Percentiles rank a stretch among this genome's conserved stretches.
Conservation (phyloP, 2,113 vertebrate genomes). For the Rana temporaria region DNA sequence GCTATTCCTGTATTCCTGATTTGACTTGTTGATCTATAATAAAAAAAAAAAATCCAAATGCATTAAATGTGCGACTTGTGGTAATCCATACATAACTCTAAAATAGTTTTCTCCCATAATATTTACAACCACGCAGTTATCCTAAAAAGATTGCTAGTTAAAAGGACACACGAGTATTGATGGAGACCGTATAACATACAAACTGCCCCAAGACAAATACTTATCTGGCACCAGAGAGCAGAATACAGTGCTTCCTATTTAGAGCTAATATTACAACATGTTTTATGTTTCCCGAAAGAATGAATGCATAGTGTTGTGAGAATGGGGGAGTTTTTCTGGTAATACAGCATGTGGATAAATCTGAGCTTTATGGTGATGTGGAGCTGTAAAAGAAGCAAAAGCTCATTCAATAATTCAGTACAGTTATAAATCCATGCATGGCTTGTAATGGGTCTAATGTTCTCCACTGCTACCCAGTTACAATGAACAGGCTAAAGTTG, state of each 20-base stretch:
- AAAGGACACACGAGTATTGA: constrained; percentile 20
- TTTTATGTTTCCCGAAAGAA: constrained; percentile 42
- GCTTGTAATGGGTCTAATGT: constrained; percentile 31
- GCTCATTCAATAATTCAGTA: constrained; percentile 28
- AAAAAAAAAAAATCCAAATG: constrained; percentile 14
- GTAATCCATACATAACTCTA: background rate
- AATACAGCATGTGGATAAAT: constrained; percentile 33
- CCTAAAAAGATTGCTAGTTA: constrained; percentile 20
- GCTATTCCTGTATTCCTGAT: too few relatives aligned
- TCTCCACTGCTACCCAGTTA: constrained; percentile 22
- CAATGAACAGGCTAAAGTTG: constrained; percentile 33
- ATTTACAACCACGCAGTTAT: constrained; percentile 11
- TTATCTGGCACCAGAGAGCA: constrained; percentile 25
- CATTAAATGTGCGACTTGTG: constrained; percentile 21
- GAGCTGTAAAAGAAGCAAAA: constrained; percentile 25
- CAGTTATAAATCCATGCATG: constrained; percentile 34
- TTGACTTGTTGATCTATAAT: background rate
- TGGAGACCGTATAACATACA: constrained; percentile 1
- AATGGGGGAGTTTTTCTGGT: constrained; percentile 31
- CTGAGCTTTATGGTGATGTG: constrained; percentile 37
- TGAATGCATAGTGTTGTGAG: constrained; percentile 38
- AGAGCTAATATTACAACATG: constrained; percentile 27
- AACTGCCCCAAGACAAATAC: constrained; percentile 31
- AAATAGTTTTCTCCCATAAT: too few relatives aligned
- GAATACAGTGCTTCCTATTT: constrained; percentile 28